Percentiles rank a stretch among this genome's conserved stretches.
These are phyloP conservation scores for Lacanobia wlatinum DNA, from an alignment of 2,888 invertebrate genomes.

Conservation along the genomic window DNA sequence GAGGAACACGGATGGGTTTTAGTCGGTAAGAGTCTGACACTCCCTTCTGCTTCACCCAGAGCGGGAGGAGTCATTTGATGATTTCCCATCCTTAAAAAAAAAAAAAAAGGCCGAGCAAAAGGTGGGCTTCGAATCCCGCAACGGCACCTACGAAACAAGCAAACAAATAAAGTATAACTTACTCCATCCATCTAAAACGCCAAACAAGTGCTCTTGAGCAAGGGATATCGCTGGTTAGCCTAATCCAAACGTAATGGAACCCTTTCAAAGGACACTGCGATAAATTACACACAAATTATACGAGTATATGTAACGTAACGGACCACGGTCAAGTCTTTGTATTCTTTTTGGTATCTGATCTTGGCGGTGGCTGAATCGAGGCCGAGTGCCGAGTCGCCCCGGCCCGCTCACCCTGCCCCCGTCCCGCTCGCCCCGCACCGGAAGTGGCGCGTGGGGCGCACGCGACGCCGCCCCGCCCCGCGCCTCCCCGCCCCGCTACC, in stretches of 20 bases:
- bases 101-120: constrained; percentile 13
- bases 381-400: constrained; percentile 72
- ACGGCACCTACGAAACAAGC: background rate
- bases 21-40: too few species aligned
- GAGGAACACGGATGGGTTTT: too few species aligned
- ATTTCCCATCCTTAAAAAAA: too few species aligned
- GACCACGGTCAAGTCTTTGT: constrained; percentile 76
- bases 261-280: constrained; percentile 30
- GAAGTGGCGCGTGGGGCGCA: constrained; percentile 84
- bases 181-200: constrained; percentile 22
- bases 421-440: constrained; percentile 70
- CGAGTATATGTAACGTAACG: constrained; percentile 56
- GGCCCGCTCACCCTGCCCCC: constrained; percentile 27
- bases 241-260: constrained; percentile 7
- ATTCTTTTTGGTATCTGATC: constrained; percentile 82
- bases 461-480: constrained; percentile 75
- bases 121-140: background rate
- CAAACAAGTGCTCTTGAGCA: constrained; percentile 17
- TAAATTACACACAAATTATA: constrained; percentile 83
- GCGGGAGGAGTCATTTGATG: too few species aligned
- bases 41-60: too few species aligned
- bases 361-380: constrained; percentile 83
- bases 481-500: constrained; percentile 43
- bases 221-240: background rate
- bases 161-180: background rate